These are phyloP conservation scores for Forpus xanthops DNA, from an alignment of 2,797 vertebrate genomes.

Conservation along the genomic window DNA sequence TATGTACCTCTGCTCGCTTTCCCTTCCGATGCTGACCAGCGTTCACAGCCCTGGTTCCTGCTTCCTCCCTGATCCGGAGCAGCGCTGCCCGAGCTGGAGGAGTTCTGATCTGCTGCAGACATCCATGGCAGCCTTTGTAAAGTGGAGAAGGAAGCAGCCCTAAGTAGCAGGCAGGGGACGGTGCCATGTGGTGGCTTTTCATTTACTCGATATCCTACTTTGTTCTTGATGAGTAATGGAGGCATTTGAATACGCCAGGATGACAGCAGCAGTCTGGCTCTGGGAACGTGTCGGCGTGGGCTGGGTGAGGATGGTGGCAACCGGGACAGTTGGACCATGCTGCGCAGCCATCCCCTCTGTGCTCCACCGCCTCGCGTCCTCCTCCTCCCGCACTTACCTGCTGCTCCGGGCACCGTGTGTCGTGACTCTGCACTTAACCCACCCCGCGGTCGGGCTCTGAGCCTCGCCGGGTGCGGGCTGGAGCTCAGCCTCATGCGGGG, in stretches of 20 bases:
- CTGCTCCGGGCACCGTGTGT: background rate
- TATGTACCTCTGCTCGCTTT: background rate
- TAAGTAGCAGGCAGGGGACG: conserved; percentile 27
- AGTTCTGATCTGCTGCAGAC: background rate
- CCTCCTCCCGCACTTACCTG: background rate
- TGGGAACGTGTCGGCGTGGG: conserved; percentile 33
- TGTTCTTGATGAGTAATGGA: conserved; percentile 57
- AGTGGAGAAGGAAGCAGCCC: conserved; percentile 23
- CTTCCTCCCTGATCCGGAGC: background rate
- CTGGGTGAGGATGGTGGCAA: conserved; percentile 29
- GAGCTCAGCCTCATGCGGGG: background rate
- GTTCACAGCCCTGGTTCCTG: background rate
- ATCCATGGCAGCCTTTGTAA: conserved; percentile 14
- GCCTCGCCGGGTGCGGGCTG: background rate
- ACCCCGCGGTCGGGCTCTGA: background rate
- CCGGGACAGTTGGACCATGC: conserved; percentile 10
- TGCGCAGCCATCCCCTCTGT: background rate
- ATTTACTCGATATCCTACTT: conserved; percentile 24
- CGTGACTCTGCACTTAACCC: background rate
- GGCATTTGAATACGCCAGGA: conserved; percentile 17
- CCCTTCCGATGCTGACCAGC: background rate
- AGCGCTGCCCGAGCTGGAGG: background rate
- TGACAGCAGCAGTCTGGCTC: conserved; percentile 51
- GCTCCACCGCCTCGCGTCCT: background rate
- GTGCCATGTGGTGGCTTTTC: conserved; percentile 32